Percentiles rank a stretch among this genome's conserved stretches.
These are phyloP conservation scores for Gephyroberyx darwinii DNA, from an alignment of 2,797 vertebrate species.

Conservation along the genomic window DNA sequence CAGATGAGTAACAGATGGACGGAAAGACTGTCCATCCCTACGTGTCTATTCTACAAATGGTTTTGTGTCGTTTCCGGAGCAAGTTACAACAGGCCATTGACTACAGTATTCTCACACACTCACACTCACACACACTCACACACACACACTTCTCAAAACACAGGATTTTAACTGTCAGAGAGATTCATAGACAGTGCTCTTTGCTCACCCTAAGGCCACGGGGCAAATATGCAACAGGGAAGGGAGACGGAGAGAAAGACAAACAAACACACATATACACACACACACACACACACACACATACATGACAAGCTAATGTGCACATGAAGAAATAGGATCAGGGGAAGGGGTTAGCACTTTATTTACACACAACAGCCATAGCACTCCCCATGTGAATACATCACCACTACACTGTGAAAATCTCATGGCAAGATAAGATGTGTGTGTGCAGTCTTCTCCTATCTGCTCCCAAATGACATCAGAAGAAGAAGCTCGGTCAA, in stretches of 20 bases:
- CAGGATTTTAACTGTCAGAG: constrained; percentile 57
- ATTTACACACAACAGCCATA: neutral
- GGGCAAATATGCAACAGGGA: neutral
- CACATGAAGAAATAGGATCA: no score
- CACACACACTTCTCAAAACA: constrained; percentile 59
- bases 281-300: no score
- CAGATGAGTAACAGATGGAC: constrained; percentile 24
- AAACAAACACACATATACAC: neutral
- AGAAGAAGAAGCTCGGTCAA: neutral
- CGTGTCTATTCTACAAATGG: constrained; percentile 18
- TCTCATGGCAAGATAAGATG: constrained; percentile 16
- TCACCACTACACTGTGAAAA: neutral
- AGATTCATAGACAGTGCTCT: constrained; percentile 44
- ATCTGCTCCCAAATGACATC: neutral
- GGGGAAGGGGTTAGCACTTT: neutral
- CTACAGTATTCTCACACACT: constrained; percentile 20
- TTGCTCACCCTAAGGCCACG: constrained; percentile 32
- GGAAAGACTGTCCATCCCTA: neutral
- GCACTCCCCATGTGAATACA: neutral
- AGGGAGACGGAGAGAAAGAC: neutral
- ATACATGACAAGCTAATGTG: no score
- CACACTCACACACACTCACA: constrained; percentile 26
- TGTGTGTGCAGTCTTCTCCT: neutral
- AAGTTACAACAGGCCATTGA: constrained; percentile 65
- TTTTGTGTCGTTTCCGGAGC: constrained; percentile 39